Evolutionary conservation across 35 echinoderm and acorn worm species (phyloP).

Genomic region (Acanthaster planci): DNA sequence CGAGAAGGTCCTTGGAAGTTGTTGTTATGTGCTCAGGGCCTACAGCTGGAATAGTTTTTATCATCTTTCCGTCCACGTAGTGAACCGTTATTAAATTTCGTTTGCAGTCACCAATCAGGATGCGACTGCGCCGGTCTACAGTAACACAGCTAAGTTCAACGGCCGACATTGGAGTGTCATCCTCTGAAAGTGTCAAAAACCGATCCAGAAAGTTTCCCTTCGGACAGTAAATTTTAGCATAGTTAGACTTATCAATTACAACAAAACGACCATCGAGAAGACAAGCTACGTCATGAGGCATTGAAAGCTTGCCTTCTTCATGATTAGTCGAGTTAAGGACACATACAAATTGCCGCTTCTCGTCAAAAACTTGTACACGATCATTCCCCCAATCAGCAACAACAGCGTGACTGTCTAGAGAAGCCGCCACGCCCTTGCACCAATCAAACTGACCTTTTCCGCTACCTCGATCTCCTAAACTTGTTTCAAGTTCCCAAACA

Average conservation of each 20-base stretch:
- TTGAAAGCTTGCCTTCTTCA: constrained; percentile 63
- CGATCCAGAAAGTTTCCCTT: constrained; percentile 60
- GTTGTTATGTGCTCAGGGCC: constrained; percentile 71
- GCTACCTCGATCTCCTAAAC: constrained; percentile 67
- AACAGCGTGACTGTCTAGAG: constrained; percentile 66
- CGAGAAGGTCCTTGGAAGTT: constrained; percentile 58
- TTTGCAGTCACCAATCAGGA: constrained; percentile 82
- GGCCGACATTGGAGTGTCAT: constrained; percentile 11
- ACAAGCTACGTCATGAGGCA: constrained; percentile 92
- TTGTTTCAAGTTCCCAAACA: constrained; percentile 65
- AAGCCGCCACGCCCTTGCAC: constrained; percentile 75
- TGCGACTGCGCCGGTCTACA: constrained; percentile 77
- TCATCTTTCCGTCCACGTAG: constrained; percentile 62
- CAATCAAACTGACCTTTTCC: constrained; percentile 81
- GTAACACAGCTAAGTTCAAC: constrained; percentile 81
- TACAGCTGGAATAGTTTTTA: constrained; percentile 75
- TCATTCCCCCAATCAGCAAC: constrained; percentile 94
- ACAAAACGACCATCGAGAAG: constrained; percentile 81
- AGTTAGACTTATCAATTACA: constrained; percentile 79
- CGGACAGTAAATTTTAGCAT: constrained; percentile 67
- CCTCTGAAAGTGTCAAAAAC: constrained; percentile 53
- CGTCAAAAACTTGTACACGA: constrained; percentile 80
- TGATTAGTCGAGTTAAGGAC: constrained; percentile 61
- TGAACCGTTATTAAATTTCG: constrained; percentile 80
- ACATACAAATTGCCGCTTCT: constrained; percentile 58